Evolutionary conservation across 1,140 invertebrate genomes (phyloP), one percentile per base, ranked within the genome.

Genomic region (Battus philenor): DNA sequence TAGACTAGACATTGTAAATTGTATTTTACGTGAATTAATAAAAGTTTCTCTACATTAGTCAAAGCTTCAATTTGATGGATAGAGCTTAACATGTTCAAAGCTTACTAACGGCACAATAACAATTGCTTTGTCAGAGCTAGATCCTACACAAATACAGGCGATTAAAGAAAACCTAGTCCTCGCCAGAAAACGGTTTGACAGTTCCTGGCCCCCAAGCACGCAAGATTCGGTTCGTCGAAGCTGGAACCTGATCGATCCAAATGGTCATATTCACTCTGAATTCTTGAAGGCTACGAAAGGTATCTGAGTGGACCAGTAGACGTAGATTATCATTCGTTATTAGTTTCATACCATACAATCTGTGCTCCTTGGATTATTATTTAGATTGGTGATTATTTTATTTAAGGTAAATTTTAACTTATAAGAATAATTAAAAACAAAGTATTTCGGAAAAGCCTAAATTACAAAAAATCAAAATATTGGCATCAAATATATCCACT

Each of bases 241-340:
- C 69, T 63, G 73, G 27, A 66, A 71, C 24, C 71, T 77, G 38
- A 63, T 84, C 50, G 77, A 84, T 54, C 46, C 60, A 8, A 71
- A 59, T 15, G 68, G 64, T 32, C 61, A 79, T 55, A 45, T 75
- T 52, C 71, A 71, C 46, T 63, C 80, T 30, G 70, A 77, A 30
- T 73, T 77, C 43, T 54, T 82, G 70, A 76, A 69, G 54, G 69
- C 69, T 43, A 65, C 75, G 30, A 81, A 81, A 84, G 77, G 81
- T 82, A 80, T 58, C 11, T 15, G 33, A 36, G 1, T 18, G 12
- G 2, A 27, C n/a, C 36, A 16, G 13, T 41, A 41, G 38, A 29
- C 4, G 12, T 41, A 41, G 38, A 26, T 16, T 10, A 15, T 17
- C 38, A 41, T 31, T 32, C 20, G 8, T 45, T 6, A 32, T 46